Conservation (phyloP, 1,140 invertebrate species). For the Lasioglossum baleicum region DNA sequence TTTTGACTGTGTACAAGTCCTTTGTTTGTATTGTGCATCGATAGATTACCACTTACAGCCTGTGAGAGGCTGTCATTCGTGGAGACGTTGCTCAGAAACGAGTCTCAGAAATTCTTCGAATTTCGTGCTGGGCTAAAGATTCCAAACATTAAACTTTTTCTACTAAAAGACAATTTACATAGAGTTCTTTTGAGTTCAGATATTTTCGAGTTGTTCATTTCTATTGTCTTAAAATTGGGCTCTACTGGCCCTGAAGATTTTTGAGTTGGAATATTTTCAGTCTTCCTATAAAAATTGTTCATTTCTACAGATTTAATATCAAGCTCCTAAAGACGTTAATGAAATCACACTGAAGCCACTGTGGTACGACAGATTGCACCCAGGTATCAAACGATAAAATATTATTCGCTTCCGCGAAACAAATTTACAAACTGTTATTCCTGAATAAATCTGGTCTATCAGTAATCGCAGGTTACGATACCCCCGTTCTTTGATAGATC, state of each 20-base stretch:
- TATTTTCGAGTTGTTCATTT: no score
- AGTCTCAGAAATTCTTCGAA: constrained; percentile 27
- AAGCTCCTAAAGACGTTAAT: no score
- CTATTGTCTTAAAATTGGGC: no score
- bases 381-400: no score
- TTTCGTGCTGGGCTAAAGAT: neutral
- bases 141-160: neutral
- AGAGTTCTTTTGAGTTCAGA: no score
- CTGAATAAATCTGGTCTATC: neutral
- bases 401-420: no score
- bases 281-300: no score
- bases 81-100: constrained; percentile 45
- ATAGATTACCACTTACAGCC: constrained; percentile 67
- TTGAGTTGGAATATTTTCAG: no score
- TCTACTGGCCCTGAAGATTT: no score
- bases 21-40: constrained; percentile 65
- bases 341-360: neutral
- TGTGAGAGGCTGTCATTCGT: constrained; percentile 68
- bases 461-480: neutral
- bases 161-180: neutral
- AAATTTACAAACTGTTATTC: neutral
- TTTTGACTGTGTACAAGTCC: constrained; percentile 67
- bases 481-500: neutral
- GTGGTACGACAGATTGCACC: neutral
- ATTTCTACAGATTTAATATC: no score